Evolutionary conservation across 2,888 invertebrate genomes (phyloP).

Genomic region (Spilarctia lutea): DNA sequence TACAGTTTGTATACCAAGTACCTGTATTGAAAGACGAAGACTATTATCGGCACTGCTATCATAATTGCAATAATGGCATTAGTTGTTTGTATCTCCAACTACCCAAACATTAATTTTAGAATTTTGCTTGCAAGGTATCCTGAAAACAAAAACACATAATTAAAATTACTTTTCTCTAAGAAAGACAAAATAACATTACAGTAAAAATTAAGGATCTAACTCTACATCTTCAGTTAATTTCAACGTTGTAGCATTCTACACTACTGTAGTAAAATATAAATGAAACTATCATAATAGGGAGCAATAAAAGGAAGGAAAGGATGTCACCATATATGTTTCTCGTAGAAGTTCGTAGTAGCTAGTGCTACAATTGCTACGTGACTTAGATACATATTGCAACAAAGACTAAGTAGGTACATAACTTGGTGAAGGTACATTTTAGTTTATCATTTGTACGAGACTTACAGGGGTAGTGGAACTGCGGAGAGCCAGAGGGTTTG

Average conservation of each 20-base stretch:
- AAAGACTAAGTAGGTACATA: background rate
- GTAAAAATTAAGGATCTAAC: background rate
- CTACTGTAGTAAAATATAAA: background rate
- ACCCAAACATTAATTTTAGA: no score
- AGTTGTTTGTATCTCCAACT: no score
- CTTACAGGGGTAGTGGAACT: background rate
- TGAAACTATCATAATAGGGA: background rate
- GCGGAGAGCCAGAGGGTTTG: background rate
- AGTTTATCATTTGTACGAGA: background rate
- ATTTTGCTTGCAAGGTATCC: no score
- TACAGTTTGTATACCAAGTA: no score
- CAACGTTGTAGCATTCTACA: background rate
- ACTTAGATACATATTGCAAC: background rate
- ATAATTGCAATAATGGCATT: no score
- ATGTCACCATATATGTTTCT: background rate
- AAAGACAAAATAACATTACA: no score
- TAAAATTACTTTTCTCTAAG: no score
- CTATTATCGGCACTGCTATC: no score
- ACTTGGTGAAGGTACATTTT: background rate
- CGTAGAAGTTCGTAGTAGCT: background rate
- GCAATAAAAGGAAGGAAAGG: background rate
- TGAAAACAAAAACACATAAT: no score
- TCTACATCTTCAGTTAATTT: background rate
- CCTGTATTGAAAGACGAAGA: no score
- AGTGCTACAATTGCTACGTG: constrained; percentile 1